These are phyloP conservation scores for Myiozetetes cayanensis DNA, from an alignment of 2,113 vertebrate genomes.

Conservation along the genomic window DNA sequence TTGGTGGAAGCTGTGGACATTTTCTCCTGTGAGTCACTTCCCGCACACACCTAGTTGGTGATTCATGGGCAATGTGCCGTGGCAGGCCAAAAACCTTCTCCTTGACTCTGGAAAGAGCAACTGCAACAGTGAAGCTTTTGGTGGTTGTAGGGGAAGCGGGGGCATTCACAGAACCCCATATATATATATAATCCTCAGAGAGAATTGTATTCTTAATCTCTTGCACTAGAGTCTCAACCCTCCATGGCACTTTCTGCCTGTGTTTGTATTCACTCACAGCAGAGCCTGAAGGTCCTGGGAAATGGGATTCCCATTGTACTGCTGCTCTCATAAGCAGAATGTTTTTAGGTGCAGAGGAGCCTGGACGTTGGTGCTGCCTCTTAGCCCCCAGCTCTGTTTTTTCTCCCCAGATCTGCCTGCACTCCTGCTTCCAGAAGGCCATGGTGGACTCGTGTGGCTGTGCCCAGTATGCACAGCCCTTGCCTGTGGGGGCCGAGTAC, in stretches of 20 bases:
- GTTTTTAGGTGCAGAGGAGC: background rate
- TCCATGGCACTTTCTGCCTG: background rate
- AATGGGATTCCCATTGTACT: background rate
- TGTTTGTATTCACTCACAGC: background rate
- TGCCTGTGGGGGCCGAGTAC: slow-evolving; percentile 68
- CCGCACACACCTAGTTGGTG: background rate
- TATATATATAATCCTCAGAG: background rate
- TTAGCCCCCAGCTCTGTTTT: background rate
- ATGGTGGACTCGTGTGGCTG: slow-evolving; percentile 79
- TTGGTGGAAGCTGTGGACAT: background rate
- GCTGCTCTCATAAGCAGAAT: background rate
- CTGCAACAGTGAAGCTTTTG: background rate
- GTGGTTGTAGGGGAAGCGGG: background rate
- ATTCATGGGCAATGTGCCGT: background rate
- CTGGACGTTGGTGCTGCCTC: background rate
- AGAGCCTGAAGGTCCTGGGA: background rate
- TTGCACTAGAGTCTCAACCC: background rate
- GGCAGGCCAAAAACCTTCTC: background rate
- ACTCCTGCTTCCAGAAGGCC: slow-evolving; percentile 81
- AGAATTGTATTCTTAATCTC: background rate
- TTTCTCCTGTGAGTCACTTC: slow-evolving; percentile 11
- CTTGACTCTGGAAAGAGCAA: background rate
- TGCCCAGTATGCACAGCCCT: slow-evolving; percentile 77
- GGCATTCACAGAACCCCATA: background rate
- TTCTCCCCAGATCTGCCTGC: slow-evolving; percentile 76